phyloP scores from a whole-genome alignment of 2,797 vertebrate species.

The Cirrhinus molitorella region DNA sequence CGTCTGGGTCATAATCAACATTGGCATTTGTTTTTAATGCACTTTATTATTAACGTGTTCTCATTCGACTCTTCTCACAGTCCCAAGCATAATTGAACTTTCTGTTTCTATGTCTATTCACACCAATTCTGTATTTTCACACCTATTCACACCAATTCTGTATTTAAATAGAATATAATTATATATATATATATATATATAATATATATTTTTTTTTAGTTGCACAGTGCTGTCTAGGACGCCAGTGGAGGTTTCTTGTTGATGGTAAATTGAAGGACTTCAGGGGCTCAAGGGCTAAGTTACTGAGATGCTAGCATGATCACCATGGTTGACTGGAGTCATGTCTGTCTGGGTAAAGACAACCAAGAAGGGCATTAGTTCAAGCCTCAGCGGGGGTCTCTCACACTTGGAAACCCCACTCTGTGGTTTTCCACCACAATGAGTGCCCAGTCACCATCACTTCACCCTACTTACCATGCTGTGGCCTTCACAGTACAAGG shows the following conservation, averaged over 20 bases:
- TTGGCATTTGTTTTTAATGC: not conserved
- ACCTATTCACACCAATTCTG: not conserved
- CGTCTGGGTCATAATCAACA: not conserved
- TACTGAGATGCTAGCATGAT: not conserved
- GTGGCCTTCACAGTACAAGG: not conserved
- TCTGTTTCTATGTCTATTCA: not conserved
- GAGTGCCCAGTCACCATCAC: not conserved
- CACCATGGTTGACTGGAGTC: constrained; percentile 46
- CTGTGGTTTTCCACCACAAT: not conserved
- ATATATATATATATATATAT: not conserved
- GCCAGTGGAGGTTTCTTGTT: not conserved
- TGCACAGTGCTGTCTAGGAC: not conserved
- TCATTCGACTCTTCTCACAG: not conserved
- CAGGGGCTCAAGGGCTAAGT: not conserved
- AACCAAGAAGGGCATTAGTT: constrained; percentile 65
- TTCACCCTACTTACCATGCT: not conserved
- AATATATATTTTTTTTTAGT: not conserved
- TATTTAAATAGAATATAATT: no score
- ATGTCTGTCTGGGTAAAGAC: constrained; percentile 47
- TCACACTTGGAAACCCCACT: constrained; percentile 9
- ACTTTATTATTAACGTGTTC: constrained; percentile 16
- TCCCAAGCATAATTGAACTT: not conserved
- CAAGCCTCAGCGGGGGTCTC: constrained; percentile 68
- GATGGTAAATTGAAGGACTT: not conserved
- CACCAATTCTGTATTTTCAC: not conserved